Conservation (phyloP, 1,140 invertebrate genomes). For the Achroia grisella region DNA sequence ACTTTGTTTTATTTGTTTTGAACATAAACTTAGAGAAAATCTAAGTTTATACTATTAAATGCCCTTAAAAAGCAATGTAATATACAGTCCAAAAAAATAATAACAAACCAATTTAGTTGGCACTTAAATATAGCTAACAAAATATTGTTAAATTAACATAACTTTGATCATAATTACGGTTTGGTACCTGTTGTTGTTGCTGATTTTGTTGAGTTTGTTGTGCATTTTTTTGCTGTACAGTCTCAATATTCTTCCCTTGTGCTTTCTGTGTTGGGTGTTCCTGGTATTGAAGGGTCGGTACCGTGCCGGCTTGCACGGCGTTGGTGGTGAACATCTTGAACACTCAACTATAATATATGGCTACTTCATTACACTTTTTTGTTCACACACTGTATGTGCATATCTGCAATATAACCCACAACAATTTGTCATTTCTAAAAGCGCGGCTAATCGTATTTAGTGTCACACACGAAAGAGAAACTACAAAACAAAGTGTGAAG, state of each 20-base stretch:
- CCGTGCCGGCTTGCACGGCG: constrained; percentile 64
- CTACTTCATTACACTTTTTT: constrained; percentile 16
- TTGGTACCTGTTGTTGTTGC: constrained; percentile 50
- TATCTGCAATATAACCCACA: constrained; percentile 12
- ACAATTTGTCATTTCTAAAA: constrained; percentile 16
- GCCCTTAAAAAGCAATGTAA: too few species aligned
- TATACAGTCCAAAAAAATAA: too few species aligned
- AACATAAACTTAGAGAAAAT: too few species aligned
- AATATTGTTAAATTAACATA: too few species aligned
- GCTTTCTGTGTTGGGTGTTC: constrained; percentile 67
- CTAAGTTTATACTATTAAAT: too few species aligned
- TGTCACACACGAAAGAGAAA: constrained; percentile 52
- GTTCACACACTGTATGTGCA: constrained; percentile 5
- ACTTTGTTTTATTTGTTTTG: too few species aligned
- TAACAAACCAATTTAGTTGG: too few species aligned
- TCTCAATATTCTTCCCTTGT: constrained; percentile 70
- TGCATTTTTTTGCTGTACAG: constrained; percentile 63
- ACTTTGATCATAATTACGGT: too few species aligned
- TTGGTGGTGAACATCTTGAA: constrained; percentile 68
- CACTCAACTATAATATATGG: constrained; percentile 14
- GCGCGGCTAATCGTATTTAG: constrained; percentile 50
- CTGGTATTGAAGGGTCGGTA: constrained; percentile 69
- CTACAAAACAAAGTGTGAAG: constrained; percentile 68
- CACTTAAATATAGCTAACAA: too few species aligned
- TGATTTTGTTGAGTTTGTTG: constrained; percentile 60